These are phyloP conservation scores for Peromyscus leucopus DNA, from an alignment of 2,113 vertebrate genomes.

Conservation along the genomic window DNA sequence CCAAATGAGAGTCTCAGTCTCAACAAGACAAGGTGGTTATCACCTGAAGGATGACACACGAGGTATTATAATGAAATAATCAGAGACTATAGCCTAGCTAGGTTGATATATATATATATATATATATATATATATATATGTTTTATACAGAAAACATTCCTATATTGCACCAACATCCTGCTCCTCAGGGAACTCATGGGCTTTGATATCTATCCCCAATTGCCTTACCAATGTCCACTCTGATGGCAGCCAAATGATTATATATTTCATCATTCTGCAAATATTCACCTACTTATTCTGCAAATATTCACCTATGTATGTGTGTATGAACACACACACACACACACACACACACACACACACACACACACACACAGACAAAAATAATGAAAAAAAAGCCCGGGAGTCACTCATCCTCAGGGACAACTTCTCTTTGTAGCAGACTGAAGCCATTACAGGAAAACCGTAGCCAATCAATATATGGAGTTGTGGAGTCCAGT, in stretches of 20 bases:
- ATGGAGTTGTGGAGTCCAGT: neutral
- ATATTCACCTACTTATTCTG: neutral
- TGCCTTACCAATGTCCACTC: neutral
- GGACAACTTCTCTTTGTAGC: neutral
- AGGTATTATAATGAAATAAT: too few relatives aligned
- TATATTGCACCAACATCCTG: neutral
- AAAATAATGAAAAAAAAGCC: neutral
- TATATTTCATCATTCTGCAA: neutral
- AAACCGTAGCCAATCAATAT: neutral
- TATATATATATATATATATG: too few relatives aligned
- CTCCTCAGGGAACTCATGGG: neutral
- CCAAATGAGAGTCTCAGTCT: neutral
- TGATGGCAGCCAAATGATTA: neutral
- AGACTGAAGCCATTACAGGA: neutral
- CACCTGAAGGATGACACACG: too few relatives aligned
- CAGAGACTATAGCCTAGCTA: too few relatives aligned
- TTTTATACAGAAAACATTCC: neutral
- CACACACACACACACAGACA: neutral
- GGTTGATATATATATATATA: too few relatives aligned
- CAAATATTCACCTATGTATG: neutral
- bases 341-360: neutral
- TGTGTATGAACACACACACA: neutral
- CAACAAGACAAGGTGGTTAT: too few relatives aligned
- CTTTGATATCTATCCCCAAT: neutral
- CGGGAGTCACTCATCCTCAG: neutral